Conservation (phyloP, 2,888 invertebrate genomes). For the Nomada ruficornis region DNA sequence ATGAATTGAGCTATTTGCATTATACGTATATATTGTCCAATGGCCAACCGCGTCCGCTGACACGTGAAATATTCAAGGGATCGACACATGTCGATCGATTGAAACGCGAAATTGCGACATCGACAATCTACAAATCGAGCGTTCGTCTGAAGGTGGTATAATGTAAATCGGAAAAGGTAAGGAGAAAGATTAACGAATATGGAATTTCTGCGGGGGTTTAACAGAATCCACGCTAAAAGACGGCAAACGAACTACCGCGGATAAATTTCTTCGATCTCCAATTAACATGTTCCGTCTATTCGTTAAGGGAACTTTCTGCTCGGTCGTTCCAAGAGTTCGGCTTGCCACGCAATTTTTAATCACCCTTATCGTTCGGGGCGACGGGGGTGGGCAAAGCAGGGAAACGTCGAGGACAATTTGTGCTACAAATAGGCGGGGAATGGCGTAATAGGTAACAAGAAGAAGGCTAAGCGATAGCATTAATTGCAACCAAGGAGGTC, state of each 20-base stretch:
- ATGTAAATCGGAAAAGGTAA: neutral
- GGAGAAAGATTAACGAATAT: neutral
- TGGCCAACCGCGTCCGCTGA: neutral
- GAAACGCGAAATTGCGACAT: neutral
- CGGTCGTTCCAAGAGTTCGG: conserved; percentile 41
- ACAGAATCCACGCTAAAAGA: conserved; percentile 5
- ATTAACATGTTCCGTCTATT: conserved; percentile 53
- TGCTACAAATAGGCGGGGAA: conserved; percentile 71
- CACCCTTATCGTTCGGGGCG: conserved; percentile 48
- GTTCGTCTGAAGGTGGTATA: neutral
- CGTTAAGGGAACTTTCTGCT: conserved; percentile 55
- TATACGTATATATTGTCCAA: neutral
- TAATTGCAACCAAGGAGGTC: conserved; percentile 72
- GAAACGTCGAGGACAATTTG: conserved; percentile 72
- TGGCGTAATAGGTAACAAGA: conserved; percentile 75
- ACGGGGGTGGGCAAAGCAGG: conserved; percentile 28
- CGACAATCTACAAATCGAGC: too few species aligned
- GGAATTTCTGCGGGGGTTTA: neutral
- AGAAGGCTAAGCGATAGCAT: conserved; percentile 77
- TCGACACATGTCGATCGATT: neutral
- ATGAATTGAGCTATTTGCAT: conserved; percentile 10
- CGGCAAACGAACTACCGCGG: neutral
- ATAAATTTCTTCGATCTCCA: conserved; percentile 46
- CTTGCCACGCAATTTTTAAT: conserved; percentile 68
- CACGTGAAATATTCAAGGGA: neutral